These are phyloP conservation scores for Epinotia brunnichana DNA, from an alignment of 2,888 invertebrate species.

Conservation along the genomic window DNA sequence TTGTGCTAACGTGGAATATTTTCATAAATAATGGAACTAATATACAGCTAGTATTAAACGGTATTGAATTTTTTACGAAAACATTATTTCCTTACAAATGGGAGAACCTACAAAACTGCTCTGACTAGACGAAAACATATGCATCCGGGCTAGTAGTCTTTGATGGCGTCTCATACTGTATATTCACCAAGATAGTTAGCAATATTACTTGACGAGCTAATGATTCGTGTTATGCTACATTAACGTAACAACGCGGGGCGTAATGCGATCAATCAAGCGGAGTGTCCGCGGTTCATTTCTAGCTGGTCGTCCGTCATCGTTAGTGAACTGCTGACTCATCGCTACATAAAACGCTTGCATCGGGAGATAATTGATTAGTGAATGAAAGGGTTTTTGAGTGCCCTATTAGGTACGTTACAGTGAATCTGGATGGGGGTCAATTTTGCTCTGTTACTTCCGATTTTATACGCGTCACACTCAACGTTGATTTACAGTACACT, in stretches of 20 bases:
- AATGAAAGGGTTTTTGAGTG: constrained; percentile 13
- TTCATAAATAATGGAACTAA: too few species aligned
- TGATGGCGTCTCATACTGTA: too few species aligned
- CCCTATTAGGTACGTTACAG: constrained; percentile 1
- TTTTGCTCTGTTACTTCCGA: too few species aligned
- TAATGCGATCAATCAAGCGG: constrained; percentile 22
- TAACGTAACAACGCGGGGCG: constrained; percentile 11
- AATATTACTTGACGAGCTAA: background rate
- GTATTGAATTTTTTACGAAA: too few species aligned
- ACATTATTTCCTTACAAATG: too few species aligned
- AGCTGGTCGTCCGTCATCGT: constrained; percentile 34
- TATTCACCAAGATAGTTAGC: background rate
- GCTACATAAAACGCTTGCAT: constrained; percentile 26
- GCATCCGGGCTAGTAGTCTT: too few species aligned
- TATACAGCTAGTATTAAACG: too few species aligned
- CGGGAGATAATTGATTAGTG: constrained; percentile 18
- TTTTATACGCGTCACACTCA: too few species aligned
- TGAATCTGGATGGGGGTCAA: background rate
- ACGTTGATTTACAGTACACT: too few species aligned
- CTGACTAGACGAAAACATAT: too few species aligned
- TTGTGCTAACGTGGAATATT: too few species aligned
- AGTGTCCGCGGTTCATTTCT: constrained; percentile 25
- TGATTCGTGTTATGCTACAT: constrained; percentile 3
- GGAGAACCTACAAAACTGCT: too few species aligned
- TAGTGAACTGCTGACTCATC: constrained; percentile 27